These are phyloP conservation scores for Ranitomeya imitator DNA, from an alignment of 2,113 vertebrate genomes.

Conservation along the genomic window DNA sequence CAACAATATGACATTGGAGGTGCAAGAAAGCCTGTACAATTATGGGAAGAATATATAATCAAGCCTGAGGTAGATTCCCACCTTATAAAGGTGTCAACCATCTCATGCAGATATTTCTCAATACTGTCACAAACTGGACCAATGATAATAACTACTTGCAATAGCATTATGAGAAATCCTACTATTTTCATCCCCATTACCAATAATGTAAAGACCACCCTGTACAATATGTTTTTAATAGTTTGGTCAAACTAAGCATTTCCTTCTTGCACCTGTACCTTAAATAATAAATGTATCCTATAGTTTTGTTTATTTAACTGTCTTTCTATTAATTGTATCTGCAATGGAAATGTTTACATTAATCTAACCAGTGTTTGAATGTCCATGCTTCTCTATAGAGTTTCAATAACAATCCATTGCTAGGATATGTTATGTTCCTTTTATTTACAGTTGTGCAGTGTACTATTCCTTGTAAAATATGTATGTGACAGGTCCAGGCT, in stretches of 20 bases:
- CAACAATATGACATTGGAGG: too few relatives aligned
- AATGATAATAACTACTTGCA: too few relatives aligned
- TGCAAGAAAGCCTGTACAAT: too few relatives aligned
- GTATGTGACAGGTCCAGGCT: not conserved
- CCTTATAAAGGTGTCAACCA: too few relatives aligned
- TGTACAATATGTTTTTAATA: not conserved
- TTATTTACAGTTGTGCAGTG: slow-evolving; percentile 1
- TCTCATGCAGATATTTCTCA: too few relatives aligned
- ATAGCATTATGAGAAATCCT: too few relatives aligned
- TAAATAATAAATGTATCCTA: not conserved
- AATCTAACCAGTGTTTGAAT: not conserved
- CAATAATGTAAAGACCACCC: not conserved
- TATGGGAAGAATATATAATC: too few relatives aligned
- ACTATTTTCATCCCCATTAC: not conserved
- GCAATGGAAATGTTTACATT: not conserved
- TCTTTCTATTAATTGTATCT: not conserved
- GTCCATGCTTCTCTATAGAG: not conserved
- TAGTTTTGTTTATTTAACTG: not conserved
- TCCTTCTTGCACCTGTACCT: not conserved
- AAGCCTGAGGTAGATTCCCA: too few relatives aligned
- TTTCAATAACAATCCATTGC: not conserved
- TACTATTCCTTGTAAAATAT: not conserved
- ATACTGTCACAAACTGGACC: too few relatives aligned
- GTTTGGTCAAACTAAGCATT: not conserved
- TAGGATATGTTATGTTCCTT: not conserved